Evolutionary conservation across 2,888 invertebrate species (phyloP).

Genomic region (Athalia cordata): DNA sequence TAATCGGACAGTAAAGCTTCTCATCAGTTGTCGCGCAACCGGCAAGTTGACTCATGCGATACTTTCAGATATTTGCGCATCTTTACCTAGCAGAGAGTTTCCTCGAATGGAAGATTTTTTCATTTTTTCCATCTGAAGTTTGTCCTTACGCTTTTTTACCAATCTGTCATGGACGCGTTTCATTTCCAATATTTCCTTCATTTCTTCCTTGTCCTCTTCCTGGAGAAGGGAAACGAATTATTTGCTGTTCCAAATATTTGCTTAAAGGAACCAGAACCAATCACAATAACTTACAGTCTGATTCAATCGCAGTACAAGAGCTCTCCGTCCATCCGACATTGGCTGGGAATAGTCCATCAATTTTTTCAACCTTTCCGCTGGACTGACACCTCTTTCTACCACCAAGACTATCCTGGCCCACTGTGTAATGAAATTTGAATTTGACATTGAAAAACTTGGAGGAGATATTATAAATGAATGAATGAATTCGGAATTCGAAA

Average conservation of each 20-base stretch:
- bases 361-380: constrained; percentile 88
- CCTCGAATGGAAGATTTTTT: constrained; percentile 27
- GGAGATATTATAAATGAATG: too few relatives aligned
- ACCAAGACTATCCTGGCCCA: constrained; percentile 99
- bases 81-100: constrained; percentile 11
- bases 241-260: background rate
- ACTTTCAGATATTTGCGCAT: constrained; percentile 23
- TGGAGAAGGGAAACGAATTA: constrained; percentile 68
- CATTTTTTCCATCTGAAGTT: constrained; percentile 52
- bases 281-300: constrained; percentile 81
- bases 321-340: constrained; percentile 91
- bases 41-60: constrained; percentile 15
- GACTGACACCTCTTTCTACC: constrained; percentile 96
- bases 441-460: background rate
- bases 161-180: constrained; percentile 89
- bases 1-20: constrained; percentile 16
- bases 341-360: constrained; percentile 95
- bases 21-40: constrained; percentile 19
- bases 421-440: constrained; percentile 73
- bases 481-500: too few relatives aligned
- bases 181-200: constrained; percentile 95
- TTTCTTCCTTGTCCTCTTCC: constrained; percentile 95
- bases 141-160: constrained; percentile 80
- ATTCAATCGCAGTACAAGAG: constrained; percentile 90
- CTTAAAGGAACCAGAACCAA: background rate